phyloP scores from a whole-genome alignment of 2,888 invertebrate genomes.

The Spatulosminthurus flaviceps region DNA sequence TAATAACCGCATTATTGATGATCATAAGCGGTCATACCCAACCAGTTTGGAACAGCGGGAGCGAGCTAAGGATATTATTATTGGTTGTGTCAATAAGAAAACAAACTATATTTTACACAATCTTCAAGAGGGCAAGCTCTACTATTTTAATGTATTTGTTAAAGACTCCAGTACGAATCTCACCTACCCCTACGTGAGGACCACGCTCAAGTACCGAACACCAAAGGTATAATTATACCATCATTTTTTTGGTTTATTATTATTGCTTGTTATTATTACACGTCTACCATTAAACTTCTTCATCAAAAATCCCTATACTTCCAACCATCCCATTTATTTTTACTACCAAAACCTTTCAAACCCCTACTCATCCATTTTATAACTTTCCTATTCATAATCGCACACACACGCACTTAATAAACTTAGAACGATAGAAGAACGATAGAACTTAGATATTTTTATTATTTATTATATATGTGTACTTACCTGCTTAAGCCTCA shows the following conservation, averaged over 20 bases:
- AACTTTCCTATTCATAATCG: too few relatives aligned
- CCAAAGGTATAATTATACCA: constrained; percentile 54
- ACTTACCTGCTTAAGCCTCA: too few relatives aligned
- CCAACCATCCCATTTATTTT: not conserved
- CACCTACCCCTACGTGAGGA: constrained; percentile 69
- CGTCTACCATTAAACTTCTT: too few relatives aligned
- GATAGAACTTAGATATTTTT: too few relatives aligned
- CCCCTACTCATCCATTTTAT: too few relatives aligned
- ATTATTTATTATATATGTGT: too few relatives aligned
- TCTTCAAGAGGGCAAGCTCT: constrained; percentile 68
- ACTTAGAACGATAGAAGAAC: too few relatives aligned
- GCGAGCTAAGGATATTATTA: constrained; percentile 64
- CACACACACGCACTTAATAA: too few relatives aligned
- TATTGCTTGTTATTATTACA: too few relatives aligned
- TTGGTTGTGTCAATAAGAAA: constrained; percentile 69
- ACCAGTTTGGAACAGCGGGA: constrained; percentile 35
- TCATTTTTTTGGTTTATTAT: not conserved
- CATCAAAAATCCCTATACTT: too few relatives aligned
- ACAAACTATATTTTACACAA: constrained; percentile 69
- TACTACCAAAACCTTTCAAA: not conserved
- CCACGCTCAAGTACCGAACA: constrained; percentile 66
- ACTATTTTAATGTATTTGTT: constrained; percentile 71
- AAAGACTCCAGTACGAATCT: constrained; percentile 69
- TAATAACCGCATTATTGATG: constrained; percentile 9
- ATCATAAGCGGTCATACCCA: not conserved